phyloP scores from a whole-genome alignment of 2,888 invertebrate genomes.

The Mystacides longicornis region DNA sequence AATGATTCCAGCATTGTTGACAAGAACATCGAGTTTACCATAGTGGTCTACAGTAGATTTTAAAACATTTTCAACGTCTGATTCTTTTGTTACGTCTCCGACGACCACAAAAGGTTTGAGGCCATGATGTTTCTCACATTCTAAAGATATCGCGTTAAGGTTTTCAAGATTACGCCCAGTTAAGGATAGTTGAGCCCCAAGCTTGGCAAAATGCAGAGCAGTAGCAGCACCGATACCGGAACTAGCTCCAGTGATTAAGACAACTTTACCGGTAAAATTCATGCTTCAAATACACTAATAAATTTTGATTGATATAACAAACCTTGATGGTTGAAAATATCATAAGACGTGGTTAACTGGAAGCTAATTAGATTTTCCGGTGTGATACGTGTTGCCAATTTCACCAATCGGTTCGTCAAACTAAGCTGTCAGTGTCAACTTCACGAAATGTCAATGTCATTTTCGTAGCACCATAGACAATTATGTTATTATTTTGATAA shows the following conservation, averaged over 20 bases:
- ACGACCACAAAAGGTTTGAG: constrained; percentile 27
- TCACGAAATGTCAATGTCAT: too few species aligned
- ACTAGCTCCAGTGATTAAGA: constrained; percentile 59
- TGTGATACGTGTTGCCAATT: too few species aligned
- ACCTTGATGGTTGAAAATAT: too few species aligned
- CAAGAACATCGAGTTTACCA: constrained; percentile 35
- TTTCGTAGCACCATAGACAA: too few species aligned
- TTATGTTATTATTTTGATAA: too few species aligned
- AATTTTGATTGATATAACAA: too few species aligned
- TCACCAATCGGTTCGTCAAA: too few species aligned
- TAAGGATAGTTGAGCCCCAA: constrained; percentile 55
- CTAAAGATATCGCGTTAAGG: constrained; percentile 34
- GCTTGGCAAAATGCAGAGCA: constrained; percentile 55
- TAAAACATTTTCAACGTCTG: constrained; percentile 33
- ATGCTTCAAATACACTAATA: constrained; percentile 12
- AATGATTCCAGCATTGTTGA: constrained; percentile 50
- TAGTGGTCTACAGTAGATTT: constrained; percentile 34
- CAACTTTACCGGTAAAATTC: constrained; percentile 50
- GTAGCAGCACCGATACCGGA: constrained; percentile 67
- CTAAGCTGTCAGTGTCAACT: too few species aligned
- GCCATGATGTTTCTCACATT: constrained; percentile 21
- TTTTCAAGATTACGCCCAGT: constrained; percentile 50
- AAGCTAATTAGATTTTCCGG: too few species aligned
- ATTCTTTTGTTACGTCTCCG: constrained; percentile 33
- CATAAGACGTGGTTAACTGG: too few species aligned